Base-by-base conservation (phyloP, 1,140 invertebrate genomes). In the Mylabris phalerata region DNA sequence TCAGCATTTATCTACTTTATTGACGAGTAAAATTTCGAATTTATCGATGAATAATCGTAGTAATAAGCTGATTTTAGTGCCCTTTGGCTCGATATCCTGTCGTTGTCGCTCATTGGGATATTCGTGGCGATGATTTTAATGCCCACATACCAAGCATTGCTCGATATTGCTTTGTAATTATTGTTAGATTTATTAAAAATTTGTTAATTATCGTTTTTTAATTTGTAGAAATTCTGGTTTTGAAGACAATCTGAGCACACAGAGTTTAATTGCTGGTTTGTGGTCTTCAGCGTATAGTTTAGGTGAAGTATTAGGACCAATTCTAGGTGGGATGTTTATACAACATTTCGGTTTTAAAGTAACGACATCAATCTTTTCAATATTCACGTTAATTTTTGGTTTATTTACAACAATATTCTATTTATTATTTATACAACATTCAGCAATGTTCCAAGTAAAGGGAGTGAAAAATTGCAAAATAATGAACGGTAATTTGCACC, bases 271-370 rank as follows among this genome's bases (percentile, higher is more conserved):
- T 55, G 85, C 85, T 1, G 86, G 86, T 24, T 75, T 87, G 5
- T 89, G 87, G 86, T 86, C 84, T 5, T 84, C 84, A 51, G 82
- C 84, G 67, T 89, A 87, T 72, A 87, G 86, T 4, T 72, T 88
- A 42, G 86, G 87, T 67, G 87, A 88, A 72, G 84, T 88, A n/a
- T 76, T 85, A 26, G 87, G 87, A 5, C 86, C 87, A 3, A 79
- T 81, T 13, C 61, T 86, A 3, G 86, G 86, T 27, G 86, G 85
- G n/a, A 71, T 81, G 4, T 64, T 88, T 0, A 71, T 84, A 2
- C 77, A 88, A 62, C 71, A 78, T 56, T 85, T 81, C 70, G 83
- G 82, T 1, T 89, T 88, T 74, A 80, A 83, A 2, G 70, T 83
- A 9, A 81, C 81, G 44, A 78, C 84, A 10, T 83, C 84, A 3